A percentile compares a stretch with the other conserved stretches of the same genome.
phyloP scores from a whole-genome alignment of 2,888 invertebrate species.

The Ethmia dodecea region DNA sequence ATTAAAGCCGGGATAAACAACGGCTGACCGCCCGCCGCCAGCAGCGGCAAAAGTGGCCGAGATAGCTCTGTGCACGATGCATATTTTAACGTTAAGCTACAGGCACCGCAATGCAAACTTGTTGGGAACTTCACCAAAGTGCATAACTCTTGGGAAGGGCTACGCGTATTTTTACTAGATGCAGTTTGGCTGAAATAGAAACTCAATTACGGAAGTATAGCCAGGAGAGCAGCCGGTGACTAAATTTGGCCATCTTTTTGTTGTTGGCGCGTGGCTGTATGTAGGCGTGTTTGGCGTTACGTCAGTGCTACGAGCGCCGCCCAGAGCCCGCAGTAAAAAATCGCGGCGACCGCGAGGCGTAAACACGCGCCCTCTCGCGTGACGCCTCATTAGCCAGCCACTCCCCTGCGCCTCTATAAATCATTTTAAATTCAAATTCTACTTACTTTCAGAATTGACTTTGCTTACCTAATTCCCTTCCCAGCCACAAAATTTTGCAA shows the following conservation, averaged over 20 bases:
- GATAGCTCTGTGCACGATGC: conserved; percentile 64
- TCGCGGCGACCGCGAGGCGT: conserved; percentile 47
- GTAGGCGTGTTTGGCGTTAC: conserved; percentile 46
- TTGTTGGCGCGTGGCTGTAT: conserved; percentile 13
- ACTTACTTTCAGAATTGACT: conserved; percentile 74
- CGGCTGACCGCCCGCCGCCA: conserved; percentile 48
- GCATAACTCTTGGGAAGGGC: conserved; percentile 54
- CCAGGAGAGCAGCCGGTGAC: background rate
- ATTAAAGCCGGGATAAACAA: conserved; percentile 57
- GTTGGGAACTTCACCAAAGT: conserved; percentile 55
- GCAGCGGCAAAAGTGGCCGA: conserved; percentile 56
- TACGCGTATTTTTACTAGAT: background rate
- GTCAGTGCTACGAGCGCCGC: conserved; percentile 41
- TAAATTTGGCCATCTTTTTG: background rate
- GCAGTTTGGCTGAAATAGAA: background rate
- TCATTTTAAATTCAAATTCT: conserved; percentile 77
- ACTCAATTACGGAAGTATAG: background rate
- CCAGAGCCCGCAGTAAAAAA: conserved; percentile 53
- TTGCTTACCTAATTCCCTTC: conserved; percentile 69
- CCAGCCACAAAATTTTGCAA: conserved; percentile 66
- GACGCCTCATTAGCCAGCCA: conserved; percentile 76
- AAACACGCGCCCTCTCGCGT: conserved; percentile 72
- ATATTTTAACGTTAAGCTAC: conserved; percentile 69
- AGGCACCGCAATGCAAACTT: conserved; percentile 56
- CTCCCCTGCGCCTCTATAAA: conserved; percentile 72